Evolutionary conservation across 2,888 invertebrate species (phyloP).

Genomic region (Caenorhabditis japonica): DNA sequence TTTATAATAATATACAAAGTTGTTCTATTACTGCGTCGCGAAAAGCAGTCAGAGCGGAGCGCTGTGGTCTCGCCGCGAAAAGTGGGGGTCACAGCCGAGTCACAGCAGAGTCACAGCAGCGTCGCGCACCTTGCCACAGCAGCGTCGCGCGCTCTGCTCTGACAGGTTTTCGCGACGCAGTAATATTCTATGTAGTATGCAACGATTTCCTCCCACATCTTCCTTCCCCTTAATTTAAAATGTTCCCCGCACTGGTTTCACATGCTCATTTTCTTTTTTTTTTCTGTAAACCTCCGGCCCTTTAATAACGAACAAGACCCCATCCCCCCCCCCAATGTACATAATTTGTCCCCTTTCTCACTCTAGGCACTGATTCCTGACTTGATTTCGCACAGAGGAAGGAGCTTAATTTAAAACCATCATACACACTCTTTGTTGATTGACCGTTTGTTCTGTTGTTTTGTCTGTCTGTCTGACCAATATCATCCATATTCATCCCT

Average conservation of each 20-base stretch:
- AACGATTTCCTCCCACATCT: not conserved
- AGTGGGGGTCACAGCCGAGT: no score
- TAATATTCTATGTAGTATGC: conserved; percentile 7
- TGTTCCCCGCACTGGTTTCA: conserved; percentile 35
- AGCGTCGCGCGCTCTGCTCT: no score
- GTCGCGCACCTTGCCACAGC: no score
- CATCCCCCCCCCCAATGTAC: conserved; percentile 10
- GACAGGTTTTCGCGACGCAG: not conserved
- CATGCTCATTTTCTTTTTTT: conserved; percentile 31
- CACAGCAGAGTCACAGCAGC: no score
- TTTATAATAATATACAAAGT: no score
- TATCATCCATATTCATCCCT: no score
- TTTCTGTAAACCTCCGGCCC: not conserved
- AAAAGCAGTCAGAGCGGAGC: no score
- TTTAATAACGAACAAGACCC: conserved; percentile 14
- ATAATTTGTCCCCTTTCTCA: not conserved
- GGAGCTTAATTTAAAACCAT: not conserved
- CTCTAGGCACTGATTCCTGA: conserved; percentile 8
- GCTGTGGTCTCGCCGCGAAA: no score
- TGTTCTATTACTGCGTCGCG: no score
- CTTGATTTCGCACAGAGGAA: not conserved
- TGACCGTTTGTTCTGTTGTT: conserved; percentile 28
- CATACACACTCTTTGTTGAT: conserved; percentile 27
- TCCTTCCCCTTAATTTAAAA: not conserved
- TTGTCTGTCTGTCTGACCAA: not conserved